These are phyloP conservation scores for Leptodactylus fallax DNA, from an alignment of 2,797 vertebrate species.

Conservation along the genomic window DNA sequence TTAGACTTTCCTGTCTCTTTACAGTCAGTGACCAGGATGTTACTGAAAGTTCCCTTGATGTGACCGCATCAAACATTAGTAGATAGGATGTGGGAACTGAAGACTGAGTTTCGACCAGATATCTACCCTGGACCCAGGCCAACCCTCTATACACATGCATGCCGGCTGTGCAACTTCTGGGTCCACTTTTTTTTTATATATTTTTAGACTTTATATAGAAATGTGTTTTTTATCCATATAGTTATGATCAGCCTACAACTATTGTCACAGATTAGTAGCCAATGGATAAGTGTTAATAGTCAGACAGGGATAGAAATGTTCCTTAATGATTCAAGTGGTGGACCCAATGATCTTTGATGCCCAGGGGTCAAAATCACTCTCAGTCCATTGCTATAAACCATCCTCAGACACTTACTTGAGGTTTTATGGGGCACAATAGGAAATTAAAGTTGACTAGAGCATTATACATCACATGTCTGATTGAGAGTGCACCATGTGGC, in stretches of 20 bases:
- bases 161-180: conserved; percentile 8
- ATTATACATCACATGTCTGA: neutral
- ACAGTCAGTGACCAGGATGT: conserved; percentile 24
- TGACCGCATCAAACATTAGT: conserved; percentile 24
- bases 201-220: neutral
- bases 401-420: too few species aligned
- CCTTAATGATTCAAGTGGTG: neutral
- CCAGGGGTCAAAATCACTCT: too few species aligned
- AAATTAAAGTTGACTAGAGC: too few species aligned
- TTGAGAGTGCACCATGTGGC: neutral
- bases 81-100: conserved; percentile 20
- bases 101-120: neutral
- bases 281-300: neutral
- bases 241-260: neutral
- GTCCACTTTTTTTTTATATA: neutral
- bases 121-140: neutral
- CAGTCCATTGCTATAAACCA: too few species aligned
- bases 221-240: neutral
- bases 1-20: neutral
- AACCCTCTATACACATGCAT: conserved; percentile 8
- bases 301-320: too few species aligned
- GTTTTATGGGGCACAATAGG: too few species aligned
- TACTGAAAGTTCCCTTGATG: conserved; percentile 10
- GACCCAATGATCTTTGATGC: too few species aligned
- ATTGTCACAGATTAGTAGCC: neutral